Percentiles rank a stretch among this genome's conserved stretches.
These are phyloP conservation scores for Xestia c-nigrum DNA, from an alignment of 2,888 invertebrate species.

Conservation along the genomic window DNA sequence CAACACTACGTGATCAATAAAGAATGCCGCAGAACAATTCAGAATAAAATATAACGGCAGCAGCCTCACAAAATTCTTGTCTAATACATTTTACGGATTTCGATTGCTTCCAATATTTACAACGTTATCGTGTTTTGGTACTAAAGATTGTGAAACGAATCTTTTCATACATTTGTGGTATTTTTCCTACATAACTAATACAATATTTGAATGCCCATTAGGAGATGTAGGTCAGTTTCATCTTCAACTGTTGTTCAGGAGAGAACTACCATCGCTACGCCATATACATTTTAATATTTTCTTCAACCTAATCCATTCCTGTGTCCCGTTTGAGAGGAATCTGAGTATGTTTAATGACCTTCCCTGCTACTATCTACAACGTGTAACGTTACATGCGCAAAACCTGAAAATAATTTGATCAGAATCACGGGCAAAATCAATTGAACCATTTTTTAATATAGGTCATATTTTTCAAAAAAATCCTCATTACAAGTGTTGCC, in stretches of 20 bases:
- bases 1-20: slow-evolving; percentile 2
- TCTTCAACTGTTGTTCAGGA: background rate
- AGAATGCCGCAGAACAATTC: background rate
- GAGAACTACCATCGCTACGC: background rate
- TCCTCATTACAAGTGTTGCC: too few relatives aligned
- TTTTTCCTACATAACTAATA: background rate
- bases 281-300: too few relatives aligned
- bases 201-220: background rate
- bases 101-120: background rate
- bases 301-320: too few relatives aligned
- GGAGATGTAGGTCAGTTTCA: background rate
- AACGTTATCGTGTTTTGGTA: background rate
- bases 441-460: too few relatives aligned
- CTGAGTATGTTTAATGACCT: too few relatives aligned
- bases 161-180: background rate
- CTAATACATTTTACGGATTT: slow-evolving; percentile 12
- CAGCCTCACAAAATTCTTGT: background rate
- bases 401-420: too few relatives aligned
- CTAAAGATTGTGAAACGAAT: background rate
- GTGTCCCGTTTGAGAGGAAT: too few relatives aligned
- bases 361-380: too few relatives aligned
- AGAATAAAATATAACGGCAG: background rate
- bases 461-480: too few relatives aligned
- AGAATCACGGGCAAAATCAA: too few relatives aligned
- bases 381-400: too few relatives aligned